A percentile compares a stretch with the other conserved stretches of the same genome.
Evolutionary conservation across 2,888 invertebrate genomes (phyloP).

Genomic region (Ptychoptera contaminata): DNA sequence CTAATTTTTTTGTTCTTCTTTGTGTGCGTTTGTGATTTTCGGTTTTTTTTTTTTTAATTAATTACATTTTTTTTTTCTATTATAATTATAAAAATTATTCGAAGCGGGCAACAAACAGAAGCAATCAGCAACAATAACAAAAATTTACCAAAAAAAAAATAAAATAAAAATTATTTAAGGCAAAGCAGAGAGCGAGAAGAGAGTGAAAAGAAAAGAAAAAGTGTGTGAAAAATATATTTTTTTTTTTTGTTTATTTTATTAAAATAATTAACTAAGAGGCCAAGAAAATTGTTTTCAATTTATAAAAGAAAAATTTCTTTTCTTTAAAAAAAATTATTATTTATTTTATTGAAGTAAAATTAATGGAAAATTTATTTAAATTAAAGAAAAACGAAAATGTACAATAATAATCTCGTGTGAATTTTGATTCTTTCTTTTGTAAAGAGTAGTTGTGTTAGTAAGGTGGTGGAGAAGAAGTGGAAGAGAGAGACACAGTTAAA

Average conservation of each 20-base stretch:
- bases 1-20: not conserved
- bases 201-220: conserved; percentile 14
- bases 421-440: no score
- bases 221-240: conserved; percentile 12
- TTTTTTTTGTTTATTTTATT: conserved; percentile 14
- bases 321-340: conserved; percentile 31
- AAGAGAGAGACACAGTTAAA: no score
- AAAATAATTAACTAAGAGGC: conserved; percentile 25
- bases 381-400: conserved; percentile 18
- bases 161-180: conserved; percentile 11
- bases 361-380: conserved; percentile 30
- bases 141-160: conserved; percentile 12
- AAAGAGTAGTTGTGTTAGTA: no score
- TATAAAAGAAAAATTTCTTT: conserved; percentile 15
- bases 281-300: not conserved
- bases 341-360: conserved; percentile 33
- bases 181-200: conserved; percentile 12
- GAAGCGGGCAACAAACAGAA: conserved; percentile 3
- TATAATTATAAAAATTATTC: not conserved
- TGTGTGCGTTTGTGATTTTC: not conserved
- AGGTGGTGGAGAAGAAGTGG: no score
- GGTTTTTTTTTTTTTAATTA: not conserved
- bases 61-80: not conserved
- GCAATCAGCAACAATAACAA: conserved; percentile 11
- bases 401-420: no score